Conservation (phyloP, 1,140 invertebrate genomes). For the Drosophila setifemur region DNA sequence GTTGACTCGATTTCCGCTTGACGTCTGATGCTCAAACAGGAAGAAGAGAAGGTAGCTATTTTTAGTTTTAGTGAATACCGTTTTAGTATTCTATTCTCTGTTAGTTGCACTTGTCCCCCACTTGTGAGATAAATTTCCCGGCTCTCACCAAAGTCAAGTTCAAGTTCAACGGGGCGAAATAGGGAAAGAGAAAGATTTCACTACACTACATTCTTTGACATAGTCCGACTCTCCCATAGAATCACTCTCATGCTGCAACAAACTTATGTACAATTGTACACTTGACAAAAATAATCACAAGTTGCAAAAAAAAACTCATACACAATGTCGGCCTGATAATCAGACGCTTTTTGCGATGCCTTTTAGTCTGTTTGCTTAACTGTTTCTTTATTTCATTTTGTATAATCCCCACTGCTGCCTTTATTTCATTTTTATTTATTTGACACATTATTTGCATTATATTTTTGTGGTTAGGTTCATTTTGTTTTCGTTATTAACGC, state of each 20-base stretch:
- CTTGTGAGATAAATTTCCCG: constrained; percentile 27
- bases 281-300: constrained; percentile 49
- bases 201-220: constrained; percentile 11
- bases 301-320: constrained; percentile 39
- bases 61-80: constrained; percentile 31
- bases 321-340: constrained; percentile 52
- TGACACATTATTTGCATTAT: constrained; percentile 57
- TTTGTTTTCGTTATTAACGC: constrained; percentile 27
- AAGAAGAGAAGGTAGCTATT: constrained; percentile 63
- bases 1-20: constrained; percentile 51
- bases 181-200: constrained; percentile 20
- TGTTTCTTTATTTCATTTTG: constrained; percentile 47
- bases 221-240: not conserved
- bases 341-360: constrained; percentile 21
- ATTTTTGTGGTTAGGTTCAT: constrained; percentile 14
- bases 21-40: constrained; percentile 44
- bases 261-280: constrained; percentile 26
- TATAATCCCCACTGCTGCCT: constrained; percentile 22
- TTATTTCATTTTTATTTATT: constrained; percentile 41
- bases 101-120: constrained; percentile 34
- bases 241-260: constrained; percentile 3
- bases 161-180: constrained; percentile 45
- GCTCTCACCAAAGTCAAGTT: constrained; percentile 62
- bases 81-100: constrained; percentile 15
- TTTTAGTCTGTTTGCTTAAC: constrained; percentile 67